Conservation (phyloP, 2,888 invertebrate species). For the Didymodactylos carnosus region DNA sequence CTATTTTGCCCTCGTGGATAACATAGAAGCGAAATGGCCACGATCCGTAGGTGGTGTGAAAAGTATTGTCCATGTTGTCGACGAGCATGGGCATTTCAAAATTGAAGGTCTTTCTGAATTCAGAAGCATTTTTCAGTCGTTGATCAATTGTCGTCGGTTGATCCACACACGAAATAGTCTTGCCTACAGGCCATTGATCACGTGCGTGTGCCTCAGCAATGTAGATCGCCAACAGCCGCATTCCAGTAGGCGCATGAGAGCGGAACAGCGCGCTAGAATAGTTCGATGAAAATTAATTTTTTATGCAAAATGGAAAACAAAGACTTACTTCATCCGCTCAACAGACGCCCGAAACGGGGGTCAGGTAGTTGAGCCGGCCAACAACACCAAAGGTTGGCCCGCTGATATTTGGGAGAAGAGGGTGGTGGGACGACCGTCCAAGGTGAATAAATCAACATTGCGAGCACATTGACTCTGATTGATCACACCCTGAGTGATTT, state of each 20-base stretch:
- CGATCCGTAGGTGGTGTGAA: background rate
- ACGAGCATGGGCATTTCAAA: background rate
- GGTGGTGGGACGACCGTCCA: background rate
- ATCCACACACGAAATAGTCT: background rate
- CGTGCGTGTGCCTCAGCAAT: background rate
- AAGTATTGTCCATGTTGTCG: background rate
- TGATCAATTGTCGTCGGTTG: background rate
- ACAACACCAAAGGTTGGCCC: background rate
- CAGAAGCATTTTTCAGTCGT: background rate
- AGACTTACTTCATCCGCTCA: background rate
- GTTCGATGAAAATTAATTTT: background rate
- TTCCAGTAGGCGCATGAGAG: background rate
- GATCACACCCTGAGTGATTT: background rate
- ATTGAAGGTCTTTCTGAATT: background rate
- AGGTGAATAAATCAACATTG: background rate
- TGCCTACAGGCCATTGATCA: background rate
- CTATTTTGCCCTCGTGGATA: background rate
- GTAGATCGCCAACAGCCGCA: background rate
- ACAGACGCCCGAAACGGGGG: background rate
- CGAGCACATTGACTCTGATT: background rate
- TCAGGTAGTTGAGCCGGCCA: background rate
- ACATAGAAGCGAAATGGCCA: background rate
- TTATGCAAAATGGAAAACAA: background rate
- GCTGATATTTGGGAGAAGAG: background rate
- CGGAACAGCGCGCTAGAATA: background rate